Percentiles rank a stretch among this genome's conserved stretches.
phyloP scores from a whole-genome alignment of 2,797 vertebrate genomes.

The Amblyopsis hoosieri region DNA sequence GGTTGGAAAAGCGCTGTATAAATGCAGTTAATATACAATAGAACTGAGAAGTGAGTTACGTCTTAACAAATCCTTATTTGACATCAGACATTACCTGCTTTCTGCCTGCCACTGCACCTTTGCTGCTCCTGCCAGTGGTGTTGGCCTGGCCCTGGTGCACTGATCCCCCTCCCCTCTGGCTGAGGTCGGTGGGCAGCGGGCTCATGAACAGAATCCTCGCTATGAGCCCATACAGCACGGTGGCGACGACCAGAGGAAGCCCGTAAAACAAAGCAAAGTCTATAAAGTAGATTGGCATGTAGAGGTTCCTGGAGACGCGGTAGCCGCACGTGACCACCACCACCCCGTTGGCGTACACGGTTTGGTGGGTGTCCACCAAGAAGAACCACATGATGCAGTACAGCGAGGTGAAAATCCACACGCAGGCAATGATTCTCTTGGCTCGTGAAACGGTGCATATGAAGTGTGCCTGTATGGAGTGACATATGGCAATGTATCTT shows the following conservation, averaged over 20 bases:
- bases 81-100: conserved; percentile 80
- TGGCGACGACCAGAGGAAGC: conserved; percentile 80
- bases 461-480: conserved; percentile 86
- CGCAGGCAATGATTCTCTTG: conserved; percentile 84
- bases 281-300: conserved; percentile 89
- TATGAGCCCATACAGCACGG: conserved; percentile 83
- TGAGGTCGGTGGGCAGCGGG: conserved; percentile 74
- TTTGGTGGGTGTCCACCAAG: conserved; percentile 84
- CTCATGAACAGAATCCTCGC: conserved; percentile 83
- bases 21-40: too few species aligned
- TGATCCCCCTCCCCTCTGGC: conserved; percentile 67
- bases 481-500: conserved; percentile 88
- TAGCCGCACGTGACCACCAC: conserved; percentile 84
- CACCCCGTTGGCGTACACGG: conserved; percentile 76
- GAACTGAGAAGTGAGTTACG: too few species aligned
- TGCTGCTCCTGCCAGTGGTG: conserved; percentile 68
- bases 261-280: conserved; percentile 87
- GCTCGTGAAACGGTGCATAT: conserved; percentile 86
- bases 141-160: conserved; percentile 68
- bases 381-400: conserved; percentile 93
- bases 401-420: conserved; percentile 86
- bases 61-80: too few species aligned
- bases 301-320: conserved; percentile 84
- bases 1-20: too few species aligned
- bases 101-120: conserved; percentile 76